Percentiles rank a stretch among this genome's conserved stretches.
phyloP scores from a whole-genome alignment of 2,113 vertebrate species.

The Chlorodrepanis virens region DNA sequence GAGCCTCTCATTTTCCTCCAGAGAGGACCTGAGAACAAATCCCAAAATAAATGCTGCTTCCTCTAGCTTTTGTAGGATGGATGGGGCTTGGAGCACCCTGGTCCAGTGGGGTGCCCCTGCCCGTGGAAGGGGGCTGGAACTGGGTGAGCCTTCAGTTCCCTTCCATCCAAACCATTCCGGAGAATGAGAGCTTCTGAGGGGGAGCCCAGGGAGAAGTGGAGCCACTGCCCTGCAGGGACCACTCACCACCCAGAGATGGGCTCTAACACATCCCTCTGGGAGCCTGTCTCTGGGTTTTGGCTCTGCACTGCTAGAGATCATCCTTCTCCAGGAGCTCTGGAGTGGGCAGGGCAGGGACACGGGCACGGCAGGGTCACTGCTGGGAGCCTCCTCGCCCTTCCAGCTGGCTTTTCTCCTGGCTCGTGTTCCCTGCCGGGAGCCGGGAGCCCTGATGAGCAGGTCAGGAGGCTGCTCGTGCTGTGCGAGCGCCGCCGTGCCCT shows the following conservation, averaged over 20 bases:
- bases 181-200: too few species aligned
- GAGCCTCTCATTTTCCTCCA: not conserved
- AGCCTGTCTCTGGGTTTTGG: not conserved
- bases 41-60: not conserved
- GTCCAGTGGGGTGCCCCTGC: too few species aligned
- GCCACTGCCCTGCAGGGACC: not conserved
- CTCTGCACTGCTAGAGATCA: not conserved
- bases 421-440: not conserved
- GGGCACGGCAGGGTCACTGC: not conserved
- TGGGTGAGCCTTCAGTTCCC: not conserved
- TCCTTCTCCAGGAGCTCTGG: not conserved
- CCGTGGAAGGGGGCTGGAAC: not conserved
- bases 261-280: not conserved
- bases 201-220: not conserved
- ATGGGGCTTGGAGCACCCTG: not conserved
- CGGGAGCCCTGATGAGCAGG: not conserved
- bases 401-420: not conserved
- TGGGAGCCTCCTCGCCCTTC: not conserved
- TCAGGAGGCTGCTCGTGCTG: not conserved
- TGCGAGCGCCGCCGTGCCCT: not conserved
- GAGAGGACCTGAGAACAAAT: not conserved
- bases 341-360: fast-evolving
- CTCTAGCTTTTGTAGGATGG: not conserved
- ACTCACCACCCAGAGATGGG: fast-evolving
- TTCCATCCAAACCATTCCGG: not conserved